A percentile compares a stretch with the other conserved stretches of the same genome.
Conservation (phyloP, 2,113 vertebrate species). For the Barbus barbus region DNA sequence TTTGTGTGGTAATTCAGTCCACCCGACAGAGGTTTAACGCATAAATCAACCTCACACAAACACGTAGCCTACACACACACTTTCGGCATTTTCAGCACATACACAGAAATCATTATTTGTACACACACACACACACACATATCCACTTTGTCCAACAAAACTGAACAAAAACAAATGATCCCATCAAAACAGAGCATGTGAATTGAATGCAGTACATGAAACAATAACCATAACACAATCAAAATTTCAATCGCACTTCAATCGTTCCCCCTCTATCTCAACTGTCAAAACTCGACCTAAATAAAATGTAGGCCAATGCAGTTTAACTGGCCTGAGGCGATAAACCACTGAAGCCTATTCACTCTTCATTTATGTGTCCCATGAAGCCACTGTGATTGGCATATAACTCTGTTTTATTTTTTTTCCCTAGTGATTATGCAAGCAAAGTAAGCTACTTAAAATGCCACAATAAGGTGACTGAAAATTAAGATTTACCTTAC, state of each 20-base stretch:
- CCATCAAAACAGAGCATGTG: not conserved
- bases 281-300: constrained; percentile 31
- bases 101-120: not conserved
- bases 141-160: not conserved
- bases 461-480: not conserved
- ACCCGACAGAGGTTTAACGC: constrained; percentile 62
- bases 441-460: not conserved
- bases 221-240: not conserved
- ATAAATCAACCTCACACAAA: constrained; percentile 58
- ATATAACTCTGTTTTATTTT: not conserved
- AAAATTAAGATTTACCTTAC: not conserved
- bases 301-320: constrained; percentile 36
- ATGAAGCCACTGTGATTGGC: not conserved
- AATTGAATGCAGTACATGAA: not conserved
- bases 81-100: too few species aligned
- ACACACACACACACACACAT: not conserved
- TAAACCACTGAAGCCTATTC: constrained; percentile 6
- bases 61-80: constrained; percentile 20
- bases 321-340: constrained; percentile 38
- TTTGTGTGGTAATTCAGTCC: constrained; percentile 67
- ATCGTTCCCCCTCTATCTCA: constrained; percentile 20
- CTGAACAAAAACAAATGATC: not conserved
- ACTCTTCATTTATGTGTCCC: constrained; percentile 1
- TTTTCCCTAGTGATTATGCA: not conserved
- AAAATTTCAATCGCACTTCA: constrained; percentile 14